Percentiles rank a stretch among this genome's conserved stretches.
phyloP scores from a whole-genome alignment of 2,797 vertebrate species.

The Enteromius afrohamiltoni region DNA sequence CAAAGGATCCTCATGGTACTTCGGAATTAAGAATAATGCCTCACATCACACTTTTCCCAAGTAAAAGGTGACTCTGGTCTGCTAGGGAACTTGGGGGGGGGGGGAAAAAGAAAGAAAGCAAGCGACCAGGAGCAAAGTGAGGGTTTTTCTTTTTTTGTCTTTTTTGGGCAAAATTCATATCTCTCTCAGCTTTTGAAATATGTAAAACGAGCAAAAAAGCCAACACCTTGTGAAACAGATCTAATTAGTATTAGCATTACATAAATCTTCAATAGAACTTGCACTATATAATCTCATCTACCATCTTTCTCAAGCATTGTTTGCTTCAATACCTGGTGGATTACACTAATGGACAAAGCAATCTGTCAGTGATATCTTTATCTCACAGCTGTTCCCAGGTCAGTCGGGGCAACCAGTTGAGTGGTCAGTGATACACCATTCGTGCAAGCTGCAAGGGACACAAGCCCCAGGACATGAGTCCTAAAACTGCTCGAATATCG shows the following conservation, averaged over 20 bases:
- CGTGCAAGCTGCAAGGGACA: slow-evolving; percentile 22
- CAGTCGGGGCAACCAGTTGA: slow-evolving; percentile 44
- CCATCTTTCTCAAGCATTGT: slow-evolving; percentile 19
- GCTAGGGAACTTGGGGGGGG: slow-evolving; percentile 43
- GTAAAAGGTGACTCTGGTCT: slow-evolving; percentile 58
- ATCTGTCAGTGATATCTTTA: slow-evolving; percentile 48
- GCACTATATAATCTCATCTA: slow-evolving; percentile 14
- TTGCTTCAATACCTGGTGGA: slow-evolving; percentile 46
- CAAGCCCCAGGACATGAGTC: slow-evolving; percentile 30
- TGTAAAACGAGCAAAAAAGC: slow-evolving; percentile 44
- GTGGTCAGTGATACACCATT: slow-evolving; percentile 43
- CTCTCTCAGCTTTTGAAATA: slow-evolving; percentile 36
- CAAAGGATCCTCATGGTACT: slow-evolving; percentile 87
- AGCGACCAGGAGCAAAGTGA: slow-evolving; percentile 37
- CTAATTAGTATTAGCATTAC: slow-evolving; percentile 19
- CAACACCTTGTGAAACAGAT: slow-evolving; percentile 14
- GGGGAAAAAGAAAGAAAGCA: neutral
- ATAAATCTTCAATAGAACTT: slow-evolving; percentile 27
- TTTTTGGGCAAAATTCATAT: slow-evolving; percentile 47
- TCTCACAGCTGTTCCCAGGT: slow-evolving; percentile 46
- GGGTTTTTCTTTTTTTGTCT: neutral
- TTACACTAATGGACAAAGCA: slow-evolving; percentile 38
- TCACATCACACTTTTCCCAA: slow-evolving; percentile 73
- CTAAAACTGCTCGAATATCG: slow-evolving; percentile 42
- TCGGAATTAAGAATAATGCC: slow-evolving; percentile 86